Percentiles rank a stretch among this genome's conserved stretches.
Evolutionary conservation across 2,888 invertebrate species (phyloP).

Genomic region (Andrena bicolor): DNA sequence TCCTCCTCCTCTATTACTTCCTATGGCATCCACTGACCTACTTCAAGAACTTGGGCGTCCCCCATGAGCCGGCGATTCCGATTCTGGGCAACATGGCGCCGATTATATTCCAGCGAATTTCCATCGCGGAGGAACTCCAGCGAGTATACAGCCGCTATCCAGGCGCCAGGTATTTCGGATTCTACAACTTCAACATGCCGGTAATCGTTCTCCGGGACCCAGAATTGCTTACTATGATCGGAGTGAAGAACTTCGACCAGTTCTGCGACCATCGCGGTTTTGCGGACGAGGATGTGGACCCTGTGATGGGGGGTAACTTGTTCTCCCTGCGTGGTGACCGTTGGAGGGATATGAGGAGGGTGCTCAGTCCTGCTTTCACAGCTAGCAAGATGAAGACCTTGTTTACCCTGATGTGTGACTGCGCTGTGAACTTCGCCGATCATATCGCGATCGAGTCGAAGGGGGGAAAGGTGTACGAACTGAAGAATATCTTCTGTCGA

Average conservation of each 20-base stretch:
- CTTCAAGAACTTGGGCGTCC: constrained; percentile 63
- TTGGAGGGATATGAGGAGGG: neutral
- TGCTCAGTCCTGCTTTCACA: neutral
- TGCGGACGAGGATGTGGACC: neutral
- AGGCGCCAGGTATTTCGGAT: constrained; percentile 10
- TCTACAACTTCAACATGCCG: constrained; percentile 5
- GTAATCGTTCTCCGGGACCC: constrained; percentile 5
- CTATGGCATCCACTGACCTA: neutral
- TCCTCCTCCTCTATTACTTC: constrained; percentile 30
- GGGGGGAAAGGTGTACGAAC: neutral
- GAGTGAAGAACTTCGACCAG: constrained; percentile 16
- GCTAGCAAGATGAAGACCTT: neutral
- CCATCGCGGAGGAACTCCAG: neutral
- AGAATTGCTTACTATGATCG: neutral
- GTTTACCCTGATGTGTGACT: neutral
- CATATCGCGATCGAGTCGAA: neutral
- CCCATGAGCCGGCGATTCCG: constrained; percentile 50
- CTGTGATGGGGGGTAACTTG: neutral
- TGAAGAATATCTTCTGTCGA: neutral
- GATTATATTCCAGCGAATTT: neutral
- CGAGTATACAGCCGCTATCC: neutral
- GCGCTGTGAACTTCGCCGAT: neutral
- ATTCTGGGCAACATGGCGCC: constrained; percentile 19
- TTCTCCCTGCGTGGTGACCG: neutral
- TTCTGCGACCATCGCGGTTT: neutral